Percentiles rank a stretch among this genome's conserved stretches.
These are phyloP conservation scores for Rhagoletis pomonella DNA, from an alignment of 1,140 invertebrate species.

Conservation along the genomic window DNA sequence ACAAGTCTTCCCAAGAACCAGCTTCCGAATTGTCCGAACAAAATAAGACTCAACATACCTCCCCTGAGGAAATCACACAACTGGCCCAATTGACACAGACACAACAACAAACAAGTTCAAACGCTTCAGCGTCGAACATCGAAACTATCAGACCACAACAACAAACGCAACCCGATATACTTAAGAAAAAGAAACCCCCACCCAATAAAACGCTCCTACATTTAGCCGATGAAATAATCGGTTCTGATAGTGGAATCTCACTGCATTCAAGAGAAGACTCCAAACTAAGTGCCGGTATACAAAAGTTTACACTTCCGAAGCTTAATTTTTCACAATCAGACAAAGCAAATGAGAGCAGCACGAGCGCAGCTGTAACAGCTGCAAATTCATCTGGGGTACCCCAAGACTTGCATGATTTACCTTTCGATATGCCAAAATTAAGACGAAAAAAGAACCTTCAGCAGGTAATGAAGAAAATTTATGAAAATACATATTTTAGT, in stretches of 20 bases:
- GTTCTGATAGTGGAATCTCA: constrained; percentile 90
- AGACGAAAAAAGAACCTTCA: constrained; percentile 79
- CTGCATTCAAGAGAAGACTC: constrained; percentile 86
- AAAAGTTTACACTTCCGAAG: constrained; percentile 77
- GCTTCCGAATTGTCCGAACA: constrained; percentile 86
- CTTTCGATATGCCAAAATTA: constrained; percentile 93
- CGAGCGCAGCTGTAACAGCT: constrained; percentile 67
- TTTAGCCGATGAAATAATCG: constrained; percentile 84
- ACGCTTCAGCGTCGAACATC: constrained; percentile 37
- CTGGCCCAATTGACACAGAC: constrained; percentile 29
- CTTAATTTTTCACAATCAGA: constrained; percentile 73
- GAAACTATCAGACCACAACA: constrained; percentile 46
- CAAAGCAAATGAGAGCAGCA: constrained; percentile 72
- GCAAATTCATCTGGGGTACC: constrained; percentile 62
- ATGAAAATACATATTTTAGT: neutral
- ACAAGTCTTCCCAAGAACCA: constrained; percentile 91
- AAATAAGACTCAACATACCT: constrained; percentile 83
- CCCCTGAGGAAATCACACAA: constrained; percentile 77
- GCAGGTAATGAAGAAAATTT: constrained; percentile 52
- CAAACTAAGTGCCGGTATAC: constrained; percentile 76
- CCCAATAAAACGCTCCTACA: constrained; percentile 87
- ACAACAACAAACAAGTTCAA: constrained; percentile 12
- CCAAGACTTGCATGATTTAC: constrained; percentile 82
- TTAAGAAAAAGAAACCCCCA: constrained; percentile 77
- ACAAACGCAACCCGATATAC: constrained; percentile 51